A percentile compares a stretch with the other conserved stretches of the same genome.
These are phyloP conservation scores for Otus sunia DNA, from an alignment of 2,113 vertebrate species.

Conservation along the genomic window DNA sequence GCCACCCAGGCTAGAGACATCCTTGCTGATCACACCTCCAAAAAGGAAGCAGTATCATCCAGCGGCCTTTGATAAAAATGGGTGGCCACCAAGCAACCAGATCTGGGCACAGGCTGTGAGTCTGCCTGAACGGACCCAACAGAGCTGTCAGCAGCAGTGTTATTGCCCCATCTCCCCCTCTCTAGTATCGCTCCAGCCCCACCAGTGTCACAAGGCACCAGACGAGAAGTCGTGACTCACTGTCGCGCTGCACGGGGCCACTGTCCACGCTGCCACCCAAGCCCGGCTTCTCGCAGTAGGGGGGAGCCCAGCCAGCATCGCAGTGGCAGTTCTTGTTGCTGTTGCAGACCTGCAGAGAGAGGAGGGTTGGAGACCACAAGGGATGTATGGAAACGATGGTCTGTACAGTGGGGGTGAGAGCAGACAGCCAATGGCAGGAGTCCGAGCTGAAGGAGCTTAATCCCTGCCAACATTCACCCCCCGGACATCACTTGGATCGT, in stretches of 20 bases:
- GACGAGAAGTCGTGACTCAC: constrained; percentile 60
- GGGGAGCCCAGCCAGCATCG: constrained; percentile 86
- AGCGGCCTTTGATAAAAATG: rapidly evolving
- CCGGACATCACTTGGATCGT: background rate
- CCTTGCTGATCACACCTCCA: background rate
- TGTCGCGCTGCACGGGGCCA: constrained; percentile 83
- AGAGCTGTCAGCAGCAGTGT: background rate
- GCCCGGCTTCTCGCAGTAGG: constrained; percentile 86
- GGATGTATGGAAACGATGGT: rapidly evolving
- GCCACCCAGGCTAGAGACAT: background rate
- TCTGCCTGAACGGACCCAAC: background rate
- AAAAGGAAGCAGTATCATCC: background rate
- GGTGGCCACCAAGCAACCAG: background rate
- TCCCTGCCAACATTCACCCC: background rate
- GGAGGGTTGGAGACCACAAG: background rate
- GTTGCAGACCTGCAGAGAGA: constrained; percentile 86
- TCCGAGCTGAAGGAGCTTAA: background rate
- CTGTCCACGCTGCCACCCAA: constrained; percentile 92
- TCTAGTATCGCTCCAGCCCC: background rate
- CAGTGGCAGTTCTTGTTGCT: constrained; percentile 95
- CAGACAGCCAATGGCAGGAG: background rate
- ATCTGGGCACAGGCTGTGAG: background rate
- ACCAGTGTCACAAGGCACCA: rapidly evolving
- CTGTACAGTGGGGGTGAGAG: background rate
- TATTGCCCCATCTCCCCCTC: background rate